A percentile compares a stretch with the other conserved stretches of the same genome.
Conservation (phyloP, 2,113 vertebrate species). For the Gavialis gangeticus region DNA sequence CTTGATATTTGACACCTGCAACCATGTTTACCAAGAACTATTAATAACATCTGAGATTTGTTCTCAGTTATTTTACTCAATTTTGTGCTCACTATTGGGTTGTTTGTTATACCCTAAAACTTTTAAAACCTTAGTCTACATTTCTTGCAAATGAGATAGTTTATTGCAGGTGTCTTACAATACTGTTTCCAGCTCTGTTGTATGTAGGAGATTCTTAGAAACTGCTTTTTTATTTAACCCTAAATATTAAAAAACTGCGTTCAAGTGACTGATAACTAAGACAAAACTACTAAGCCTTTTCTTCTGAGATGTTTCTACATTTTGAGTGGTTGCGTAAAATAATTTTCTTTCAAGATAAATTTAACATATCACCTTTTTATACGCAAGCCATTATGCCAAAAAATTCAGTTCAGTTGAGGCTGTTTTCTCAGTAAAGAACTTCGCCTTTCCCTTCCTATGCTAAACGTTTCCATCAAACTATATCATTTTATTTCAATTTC, state of each 20-base stretch:
- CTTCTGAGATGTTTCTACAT: not conserved
- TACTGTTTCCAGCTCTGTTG: not conserved
- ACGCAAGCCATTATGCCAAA: slow-evolving; percentile 3
- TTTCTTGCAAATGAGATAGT: not conserved
- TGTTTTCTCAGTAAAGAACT: not conserved
- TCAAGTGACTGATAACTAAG: not conserved
- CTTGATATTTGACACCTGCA: not conserved
- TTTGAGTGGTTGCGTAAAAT: not conserved
- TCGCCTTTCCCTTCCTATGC: not conserved
- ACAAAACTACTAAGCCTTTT: not conserved
- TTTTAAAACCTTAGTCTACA: not conserved
- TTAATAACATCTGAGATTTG: slow-evolving; percentile 24
- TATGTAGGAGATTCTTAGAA: slow-evolving; percentile 3
- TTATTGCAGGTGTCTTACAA: slow-evolving; percentile 12
- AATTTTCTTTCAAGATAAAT: not conserved
- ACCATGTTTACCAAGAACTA: slow-evolving; percentile 20
- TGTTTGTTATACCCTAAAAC: not conserved
- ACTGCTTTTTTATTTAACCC: not conserved
- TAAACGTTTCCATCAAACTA: not conserved
- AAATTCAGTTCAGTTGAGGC: not conserved
- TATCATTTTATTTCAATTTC: not conserved
- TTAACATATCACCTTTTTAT: not conserved
- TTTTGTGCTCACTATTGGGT: not conserved
- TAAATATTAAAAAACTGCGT: not conserved
- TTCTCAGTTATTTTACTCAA: not conserved